Conservation (phyloP, 2,113 vertebrate genomes). For the Oceanites oceanicus region DNA sequence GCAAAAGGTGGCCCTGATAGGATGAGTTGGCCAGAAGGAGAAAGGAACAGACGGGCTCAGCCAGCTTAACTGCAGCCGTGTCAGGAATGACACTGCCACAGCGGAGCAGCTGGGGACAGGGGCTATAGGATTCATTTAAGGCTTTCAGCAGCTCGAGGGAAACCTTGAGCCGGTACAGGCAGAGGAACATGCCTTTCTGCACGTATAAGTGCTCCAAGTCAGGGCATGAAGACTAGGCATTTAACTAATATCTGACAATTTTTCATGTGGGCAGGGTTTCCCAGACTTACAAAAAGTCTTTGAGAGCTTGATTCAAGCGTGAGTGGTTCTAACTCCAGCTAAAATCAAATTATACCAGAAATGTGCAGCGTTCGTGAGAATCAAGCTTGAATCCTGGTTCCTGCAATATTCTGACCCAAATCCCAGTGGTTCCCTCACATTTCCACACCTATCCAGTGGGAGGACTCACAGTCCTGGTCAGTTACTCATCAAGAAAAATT, state of each 20-base stretch:
- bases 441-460: background rate
- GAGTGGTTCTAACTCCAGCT: background rate
- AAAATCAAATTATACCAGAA: background rate
- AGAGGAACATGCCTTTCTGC: background rate
- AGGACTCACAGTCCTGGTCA: background rate
- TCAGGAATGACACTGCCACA: rapidly evolving
- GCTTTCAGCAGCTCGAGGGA: background rate
- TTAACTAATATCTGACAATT: background rate
- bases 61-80: background rate
- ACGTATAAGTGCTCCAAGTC: background rate
- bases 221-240: background rate
- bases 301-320: background rate
- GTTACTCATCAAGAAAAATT: background rate
- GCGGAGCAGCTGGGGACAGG: background rate
- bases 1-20: slow-evolving; percentile 17
- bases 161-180: background rate
- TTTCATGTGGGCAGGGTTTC: background rate
- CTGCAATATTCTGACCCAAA: background rate
- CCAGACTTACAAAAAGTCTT: background rate
- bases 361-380: background rate
- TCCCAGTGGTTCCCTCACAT: background rate
- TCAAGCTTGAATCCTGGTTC: background rate
- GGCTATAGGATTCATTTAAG: background rate
- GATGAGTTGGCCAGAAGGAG: slow-evolving; percentile 4
- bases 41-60: background rate